phyloP scores from a whole-genome alignment of 2,113 vertebrate genomes.

The Myocastor coypus region DNA sequence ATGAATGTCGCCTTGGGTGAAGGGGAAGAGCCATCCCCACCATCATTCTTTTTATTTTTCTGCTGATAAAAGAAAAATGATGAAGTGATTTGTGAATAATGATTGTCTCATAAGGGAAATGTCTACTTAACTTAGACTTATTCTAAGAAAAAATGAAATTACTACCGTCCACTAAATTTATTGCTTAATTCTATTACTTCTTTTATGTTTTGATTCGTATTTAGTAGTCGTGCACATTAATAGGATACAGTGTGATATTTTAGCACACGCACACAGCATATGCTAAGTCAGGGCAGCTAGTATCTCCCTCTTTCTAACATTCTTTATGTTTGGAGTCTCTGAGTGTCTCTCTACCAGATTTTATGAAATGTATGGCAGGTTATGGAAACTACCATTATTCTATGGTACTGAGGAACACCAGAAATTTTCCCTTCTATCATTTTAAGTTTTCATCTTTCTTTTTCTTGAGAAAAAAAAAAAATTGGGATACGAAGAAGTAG shows the following conservation, averaged over 20 bases:
- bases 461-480: not conserved
- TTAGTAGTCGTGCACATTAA: not conserved
- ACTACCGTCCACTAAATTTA: not conserved
- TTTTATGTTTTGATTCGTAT: not conserved
- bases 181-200: not conserved
- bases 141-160: slow-evolving; percentile 9
- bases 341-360: not conserved
- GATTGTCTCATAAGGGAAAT: not conserved
- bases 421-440: not conserved
- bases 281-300: not conserved
- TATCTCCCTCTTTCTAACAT: not conserved
- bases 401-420: not conserved
- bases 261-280: not conserved
- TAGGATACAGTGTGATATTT: not conserved
- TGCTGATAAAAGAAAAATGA: slow-evolving; percentile 13
- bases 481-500: not conserved
- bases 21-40: not conserved
- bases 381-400: not conserved
- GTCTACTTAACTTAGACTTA: slow-evolving; percentile 17
- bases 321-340: not conserved
- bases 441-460: slow-evolving; percentile 37
- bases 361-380: not conserved
- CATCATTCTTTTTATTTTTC: not conserved
- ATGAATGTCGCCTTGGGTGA: not conserved
- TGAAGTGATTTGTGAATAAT: not conserved